Percentiles rank a stretch among this genome's conserved stretches.
phyloP scores from a whole-genome alignment of 2,888 invertebrate species.

The Polyploca ridens region DNA sequence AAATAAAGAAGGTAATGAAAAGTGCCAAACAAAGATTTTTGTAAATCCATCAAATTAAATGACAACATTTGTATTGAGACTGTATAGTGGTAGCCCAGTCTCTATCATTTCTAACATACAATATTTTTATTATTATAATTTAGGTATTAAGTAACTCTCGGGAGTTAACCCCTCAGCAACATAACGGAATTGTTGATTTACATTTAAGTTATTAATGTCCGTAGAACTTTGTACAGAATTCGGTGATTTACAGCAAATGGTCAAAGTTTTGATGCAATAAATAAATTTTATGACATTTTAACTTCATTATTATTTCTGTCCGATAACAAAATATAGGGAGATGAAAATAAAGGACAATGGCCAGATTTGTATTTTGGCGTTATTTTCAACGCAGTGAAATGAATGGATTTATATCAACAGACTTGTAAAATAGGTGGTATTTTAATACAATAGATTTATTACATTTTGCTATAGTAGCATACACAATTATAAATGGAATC shows the following conservation, averaged over 20 bases:
- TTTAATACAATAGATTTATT: no score
- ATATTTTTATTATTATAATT: no score
- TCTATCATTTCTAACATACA: no score
- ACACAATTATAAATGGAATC: no score
- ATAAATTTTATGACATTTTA: conserved; percentile 8
- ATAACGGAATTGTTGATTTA: background rate
- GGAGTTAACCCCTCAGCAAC: background rate
- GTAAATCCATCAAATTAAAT: no score
- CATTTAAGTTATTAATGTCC: background rate
- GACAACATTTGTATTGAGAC: no score
- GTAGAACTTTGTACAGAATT: background rate
- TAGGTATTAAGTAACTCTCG: no score
- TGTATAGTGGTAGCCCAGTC: no score
- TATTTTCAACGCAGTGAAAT: background rate
- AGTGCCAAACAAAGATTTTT: no score
- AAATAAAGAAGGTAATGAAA: no score
- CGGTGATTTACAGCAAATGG: background rate
- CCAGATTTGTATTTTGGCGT: background rate
- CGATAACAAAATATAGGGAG: background rate
- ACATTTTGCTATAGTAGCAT: no score
- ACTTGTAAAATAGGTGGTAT: no score
- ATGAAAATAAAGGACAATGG: background rate
- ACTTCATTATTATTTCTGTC: background rate
- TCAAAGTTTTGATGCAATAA: conserved; percentile 8
- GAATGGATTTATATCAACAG: background rate